Evolutionary conservation across 2,113 vertebrate genomes (phyloP), one percentile per base, ranked within the genome.

Genomic region (Pelmatolapia mariae): DNA sequence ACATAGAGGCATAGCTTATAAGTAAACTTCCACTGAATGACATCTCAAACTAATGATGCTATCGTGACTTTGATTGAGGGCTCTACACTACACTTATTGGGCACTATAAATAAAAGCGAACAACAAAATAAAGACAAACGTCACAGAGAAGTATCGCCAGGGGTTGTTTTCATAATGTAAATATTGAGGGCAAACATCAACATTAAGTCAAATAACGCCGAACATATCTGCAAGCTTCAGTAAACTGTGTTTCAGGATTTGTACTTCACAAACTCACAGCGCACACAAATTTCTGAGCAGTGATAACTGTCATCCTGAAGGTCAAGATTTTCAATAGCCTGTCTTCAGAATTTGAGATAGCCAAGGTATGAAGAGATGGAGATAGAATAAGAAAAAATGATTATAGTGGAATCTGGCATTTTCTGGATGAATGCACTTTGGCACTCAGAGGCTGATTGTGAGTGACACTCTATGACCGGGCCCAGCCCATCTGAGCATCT

Each of bases 341-440:
- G 68, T 90, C 89, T 76, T 89, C 81, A 76, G 66, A 86, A 63
- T 88, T 6, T 57, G 47, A 93, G 93, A 90, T 89, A 86, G 87
- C 47, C 56, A 43, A 89, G 81, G 90, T 86, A 90, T 85, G 88
- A 93, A 86, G 90, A 90, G 88, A 92, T 84, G 85, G 91, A 88
- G 92, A 93, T 91, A 83, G 93, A 94, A 92, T 89, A 89, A 91
- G 90, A 91, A 94, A 93, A 94, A 91, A 91, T 91, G 93, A 95
- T 95, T 95, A 93, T 82, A 91, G 91, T 91, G 90, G 90, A 94
- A 93, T 95, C 88, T 95, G 93, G 92, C 92, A 93, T 94, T 95
- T 95, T 95, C 92, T 93, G 94, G 93, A 88, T 94, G 93, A 91
- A 94, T 95, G 95, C 94, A 89, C 94, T 95, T 93, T 94, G 93